These are phyloP conservation scores for Drosophila birchii DNA, from an alignment of 2,888 invertebrate genomes.

Conservation along the genomic window DNA sequence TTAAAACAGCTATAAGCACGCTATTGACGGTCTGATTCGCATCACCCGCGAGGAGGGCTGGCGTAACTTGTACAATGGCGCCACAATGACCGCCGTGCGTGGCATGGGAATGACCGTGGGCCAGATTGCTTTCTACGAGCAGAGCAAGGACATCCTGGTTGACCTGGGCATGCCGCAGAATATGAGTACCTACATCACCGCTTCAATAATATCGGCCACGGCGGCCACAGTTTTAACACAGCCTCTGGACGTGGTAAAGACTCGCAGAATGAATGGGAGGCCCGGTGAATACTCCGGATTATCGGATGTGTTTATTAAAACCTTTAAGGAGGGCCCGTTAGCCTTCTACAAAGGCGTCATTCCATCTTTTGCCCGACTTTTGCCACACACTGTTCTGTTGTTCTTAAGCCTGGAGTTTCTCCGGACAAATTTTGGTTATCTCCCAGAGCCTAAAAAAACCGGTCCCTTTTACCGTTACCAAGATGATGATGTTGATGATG, in stretches of 20 bases:
- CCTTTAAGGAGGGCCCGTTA: conserved; percentile 93
- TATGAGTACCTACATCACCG: conserved; percentile 92
- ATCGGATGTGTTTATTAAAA: conserved; percentile 89
- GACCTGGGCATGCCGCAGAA: conserved; percentile 90
- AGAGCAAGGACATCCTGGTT: conserved; percentile 89
- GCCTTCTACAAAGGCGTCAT: conserved; percentile 98
- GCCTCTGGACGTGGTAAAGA: conserved; percentile 98
- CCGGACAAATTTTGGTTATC: conserved; percentile 90
- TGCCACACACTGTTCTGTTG: conserved; percentile 97
- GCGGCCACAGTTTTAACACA: conserved; percentile 89
- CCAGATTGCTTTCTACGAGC: conserved; percentile 98
- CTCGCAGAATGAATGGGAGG: conserved; percentile 97
- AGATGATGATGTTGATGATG: neutral
- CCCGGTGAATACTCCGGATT: conserved; percentile 93
- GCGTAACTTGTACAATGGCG: conserved; percentile 92
- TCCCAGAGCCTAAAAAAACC: conserved; percentile 44
- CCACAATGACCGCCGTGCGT: conserved; percentile 93
- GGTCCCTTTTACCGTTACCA: neutral
- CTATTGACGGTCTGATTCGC: conserved; percentile 93
- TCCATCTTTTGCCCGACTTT: conserved; percentile 96
- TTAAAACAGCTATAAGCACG: conserved; percentile 94
- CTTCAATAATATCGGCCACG: conserved; percentile 92
- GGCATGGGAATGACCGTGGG: conserved; percentile 98
- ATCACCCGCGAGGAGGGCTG: conserved; percentile 93
- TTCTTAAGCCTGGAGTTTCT: conserved; percentile 98